Evolutionary conservation across 2,113 vertebrate species (phyloP), one percentile per base, ranked within the genome.

Genomic region (Geococcyx californianus): DNA sequence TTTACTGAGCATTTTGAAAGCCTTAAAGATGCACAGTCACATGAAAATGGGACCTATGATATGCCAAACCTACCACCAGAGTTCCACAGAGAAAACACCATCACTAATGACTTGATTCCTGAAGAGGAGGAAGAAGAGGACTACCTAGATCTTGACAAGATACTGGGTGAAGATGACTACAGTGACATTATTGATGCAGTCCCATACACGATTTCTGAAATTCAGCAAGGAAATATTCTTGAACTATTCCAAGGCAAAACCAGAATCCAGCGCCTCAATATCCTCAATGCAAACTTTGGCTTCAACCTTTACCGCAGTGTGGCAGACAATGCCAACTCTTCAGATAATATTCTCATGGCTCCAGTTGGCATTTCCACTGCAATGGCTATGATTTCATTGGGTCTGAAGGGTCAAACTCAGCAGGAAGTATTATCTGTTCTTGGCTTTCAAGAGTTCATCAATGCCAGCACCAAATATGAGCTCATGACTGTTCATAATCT

Each of bases 331-430:
- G 96, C 97, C n/a, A 98, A 98, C 67, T 76, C 98, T 87, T 98
- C 95, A 0, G 98, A 99, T 51, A 99, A 99, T 44, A 98, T 99
- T 75, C 97, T 99, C 91, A 97, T 99, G 36, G 99, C 99, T 19
- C 99, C 99, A 0, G 99, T 99, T 29, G 99, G 99, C 33, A 99
- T 99, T 94, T 99, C 99, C 49, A 99, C 99, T 2, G 99, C 99
- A 28, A 98, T 99, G 99, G 99, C 98, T 38, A 99, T 99, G 99
- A 97, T 99, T 92, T 99, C 99, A 60, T 94, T 99, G 52, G 99
- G 99, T 12, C 97, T 98, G 10, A 98, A 97, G 45, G 97, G 98
- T 5, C 90, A 95, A 34, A 98, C 98, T 13, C 98, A 98, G 4
- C 92, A 98, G 24, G 98, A 99, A 94, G 98, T 99, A 38, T 98